Conservation (phyloP, 1,140 invertebrate species). For the Ectropis grisescens region DNA sequence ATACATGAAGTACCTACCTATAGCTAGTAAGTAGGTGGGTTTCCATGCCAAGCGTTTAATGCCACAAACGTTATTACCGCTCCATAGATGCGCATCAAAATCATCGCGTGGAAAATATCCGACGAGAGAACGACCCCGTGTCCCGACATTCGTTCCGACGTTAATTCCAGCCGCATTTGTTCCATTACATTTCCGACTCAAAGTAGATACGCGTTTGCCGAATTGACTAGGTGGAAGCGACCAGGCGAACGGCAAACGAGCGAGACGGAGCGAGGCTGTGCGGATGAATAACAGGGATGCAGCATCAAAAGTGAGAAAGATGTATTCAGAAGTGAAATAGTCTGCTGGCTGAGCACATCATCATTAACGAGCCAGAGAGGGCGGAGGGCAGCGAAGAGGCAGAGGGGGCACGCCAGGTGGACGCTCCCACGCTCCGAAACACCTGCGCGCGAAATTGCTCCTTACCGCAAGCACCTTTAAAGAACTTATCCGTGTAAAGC, state of each 20-base stretch:
- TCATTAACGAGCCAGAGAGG: constrained; percentile 70
- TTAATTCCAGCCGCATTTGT: constrained; percentile 69
- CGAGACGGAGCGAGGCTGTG: constrained; percentile 23
- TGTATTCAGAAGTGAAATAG: constrained; percentile 73
- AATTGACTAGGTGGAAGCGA: constrained; percentile 68
- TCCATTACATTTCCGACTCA: constrained; percentile 70
- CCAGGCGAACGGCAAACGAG: constrained; percentile 46
- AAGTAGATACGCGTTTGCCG: constrained; percentile 68
- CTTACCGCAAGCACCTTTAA: constrained; percentile 36
- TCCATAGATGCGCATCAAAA: constrained; percentile 56
- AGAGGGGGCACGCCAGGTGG: constrained; percentile 62
- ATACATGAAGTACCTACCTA: too few relatives aligned
- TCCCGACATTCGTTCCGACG: constrained; percentile 64
- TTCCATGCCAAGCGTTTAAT: neutral
- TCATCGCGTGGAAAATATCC: constrained; percentile 67
- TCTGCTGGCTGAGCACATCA: constrained; percentile 72
- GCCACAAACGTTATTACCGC: constrained; percentile 34
- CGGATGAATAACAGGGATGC: constrained; percentile 35
- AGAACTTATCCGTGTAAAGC: constrained; percentile 35
- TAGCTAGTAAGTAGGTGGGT: too few relatives aligned
- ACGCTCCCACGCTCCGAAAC: constrained; percentile 46
- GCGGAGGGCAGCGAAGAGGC: constrained; percentile 67
- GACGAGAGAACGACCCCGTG: constrained; percentile 51
- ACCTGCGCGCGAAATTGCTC: constrained; percentile 52
- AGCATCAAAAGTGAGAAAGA: constrained; percentile 71